A percentile compares a stretch with the other conserved stretches of the same genome.
phyloP scores from a whole-genome alignment of 2,888 invertebrate genomes.

The Dastarcus helophoroides region DNA sequence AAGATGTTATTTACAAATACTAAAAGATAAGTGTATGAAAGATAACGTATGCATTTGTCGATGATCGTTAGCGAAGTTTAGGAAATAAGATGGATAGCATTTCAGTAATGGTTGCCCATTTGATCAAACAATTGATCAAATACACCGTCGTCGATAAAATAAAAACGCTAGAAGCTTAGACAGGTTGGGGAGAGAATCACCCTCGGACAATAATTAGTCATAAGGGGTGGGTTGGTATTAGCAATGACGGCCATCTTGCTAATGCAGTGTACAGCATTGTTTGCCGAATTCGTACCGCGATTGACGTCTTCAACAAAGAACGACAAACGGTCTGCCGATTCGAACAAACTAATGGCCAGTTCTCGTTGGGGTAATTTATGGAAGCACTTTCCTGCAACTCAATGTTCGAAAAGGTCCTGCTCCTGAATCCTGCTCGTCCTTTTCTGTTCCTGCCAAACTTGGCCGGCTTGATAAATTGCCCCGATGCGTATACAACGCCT shows the following conservation, averaged over 20 bases:
- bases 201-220: conserved; percentile 37
- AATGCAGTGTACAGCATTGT: conserved; percentile 7
- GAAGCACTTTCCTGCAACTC: conserved; percentile 33
- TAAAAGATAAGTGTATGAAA: too few species aligned
- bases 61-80: too few species aligned
- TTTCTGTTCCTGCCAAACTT: conserved; percentile 25
- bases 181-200: conserved; percentile 25
- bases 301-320: conserved; percentile 3
- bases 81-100: too few species aligned
- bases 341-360: conserved; percentile 36
- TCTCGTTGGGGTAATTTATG: conserved; percentile 36
- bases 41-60: too few species aligned
- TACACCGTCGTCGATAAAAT: conserved; percentile 4
- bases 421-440: conserved; percentile 25
- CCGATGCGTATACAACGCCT: too few species aligned
- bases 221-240: conserved; percentile 27
- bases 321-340: conserved; percentile 25
- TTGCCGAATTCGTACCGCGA: background rate
- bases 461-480: conserved; percentile 30
- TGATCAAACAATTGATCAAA: conserved; percentile 8
- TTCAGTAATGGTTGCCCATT: too few species aligned
- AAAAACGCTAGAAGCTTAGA: conserved; percentile 10
- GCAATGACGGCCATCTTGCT: conserved; percentile 28
- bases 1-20: too few species aligned
- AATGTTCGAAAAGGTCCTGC: conserved; percentile 32